Conservation (phyloP, 1,140 invertebrate species). For the Drosophila virilis region DNA sequence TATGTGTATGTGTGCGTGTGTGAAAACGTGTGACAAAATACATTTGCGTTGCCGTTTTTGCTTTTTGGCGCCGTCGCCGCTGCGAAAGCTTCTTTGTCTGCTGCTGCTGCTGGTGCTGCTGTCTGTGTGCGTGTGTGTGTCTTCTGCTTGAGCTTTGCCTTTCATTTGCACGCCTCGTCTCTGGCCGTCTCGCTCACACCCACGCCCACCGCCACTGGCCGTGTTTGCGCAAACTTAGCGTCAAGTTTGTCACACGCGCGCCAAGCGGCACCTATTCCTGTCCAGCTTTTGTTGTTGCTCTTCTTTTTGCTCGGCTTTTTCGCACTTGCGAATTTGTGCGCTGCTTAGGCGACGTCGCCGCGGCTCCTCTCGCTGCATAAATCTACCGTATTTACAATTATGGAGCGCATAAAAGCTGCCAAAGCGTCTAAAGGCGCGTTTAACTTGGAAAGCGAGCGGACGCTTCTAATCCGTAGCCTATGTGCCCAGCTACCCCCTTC, state of each 20-base stretch:
- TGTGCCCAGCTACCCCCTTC: background rate
- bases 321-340: slow-evolving; percentile 60
- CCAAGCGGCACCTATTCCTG: slow-evolving; percentile 30
- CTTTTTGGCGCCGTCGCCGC: slow-evolving; percentile 55
- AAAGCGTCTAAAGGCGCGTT: slow-evolving; percentile 72
- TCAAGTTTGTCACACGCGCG: slow-evolving; percentile 77
- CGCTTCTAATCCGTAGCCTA: slow-evolving; percentile 8
- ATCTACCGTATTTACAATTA: slow-evolving; percentile 71
- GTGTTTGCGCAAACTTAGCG: slow-evolving; percentile 75
- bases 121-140: slow-evolving; percentile 33
- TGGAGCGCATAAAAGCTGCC: slow-evolving; percentile 71
- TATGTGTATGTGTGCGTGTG: slow-evolving; percentile 44
- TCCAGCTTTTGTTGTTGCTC: slow-evolving; percentile 11
- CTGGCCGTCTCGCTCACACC: slow-evolving; percentile 65
- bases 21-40: slow-evolving; percentile 79
- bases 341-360: slow-evolving; percentile 44
- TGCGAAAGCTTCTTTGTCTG: slow-evolving; percentile 58
- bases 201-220: slow-evolving; percentile 19
- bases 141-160: slow-evolving; percentile 76
- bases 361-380: slow-evolving; percentile 40
- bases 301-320: slow-evolving; percentile 60
- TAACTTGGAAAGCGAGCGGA: slow-evolving; percentile 27
- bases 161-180: slow-evolving; percentile 73
- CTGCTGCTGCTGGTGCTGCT: slow-evolving; percentile 20
- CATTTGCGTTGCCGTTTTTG: slow-evolving; percentile 79